Evolutionary conservation across 2,113 vertebrate genomes (phyloP).

Genomic region (Lagopus muta): DNA sequence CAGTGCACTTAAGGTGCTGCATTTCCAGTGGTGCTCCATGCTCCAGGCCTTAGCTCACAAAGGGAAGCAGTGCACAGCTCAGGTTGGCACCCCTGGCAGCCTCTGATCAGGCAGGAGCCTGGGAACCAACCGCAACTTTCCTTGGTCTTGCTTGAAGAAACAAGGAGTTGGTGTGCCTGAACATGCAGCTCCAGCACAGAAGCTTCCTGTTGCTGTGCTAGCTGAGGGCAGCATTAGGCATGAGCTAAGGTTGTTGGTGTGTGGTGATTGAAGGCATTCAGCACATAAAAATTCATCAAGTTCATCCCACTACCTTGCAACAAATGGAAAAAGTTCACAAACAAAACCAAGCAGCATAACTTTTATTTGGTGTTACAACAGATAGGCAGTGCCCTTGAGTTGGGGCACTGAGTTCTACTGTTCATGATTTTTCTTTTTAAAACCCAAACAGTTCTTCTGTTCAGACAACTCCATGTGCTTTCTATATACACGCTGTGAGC

Average conservation of each 20-base stretch:
- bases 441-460: constrained; percentile 67
- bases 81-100: not conserved
- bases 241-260: not conserved
- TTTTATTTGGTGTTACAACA: constrained; percentile 90
- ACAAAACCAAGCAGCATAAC: constrained; percentile 83
- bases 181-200: not conserved
- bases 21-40: fast-evolving
- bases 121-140: not conserved
- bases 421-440: constrained; percentile 51
- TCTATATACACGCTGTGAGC: constrained; percentile 75
- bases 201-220: not conserved
- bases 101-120: not conserved
- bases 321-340: constrained; percentile 70
- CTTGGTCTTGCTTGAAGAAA: not conserved
- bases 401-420: constrained; percentile 37
- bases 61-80: not conserved
- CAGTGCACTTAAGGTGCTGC: fast-evolving
- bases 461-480: constrained; percentile 63
- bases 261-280: not conserved
- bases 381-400: constrained; percentile 68
- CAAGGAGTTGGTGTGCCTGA: not conserved
- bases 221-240: not conserved
- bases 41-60: not conserved
- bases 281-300: not conserved
- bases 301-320: constrained; percentile 31